A percentile compares a stretch with the other conserved stretches of the same genome.
Conservation (phyloP, 1,140 invertebrate genomes). For the Zaprionus vittiger region DNA sequence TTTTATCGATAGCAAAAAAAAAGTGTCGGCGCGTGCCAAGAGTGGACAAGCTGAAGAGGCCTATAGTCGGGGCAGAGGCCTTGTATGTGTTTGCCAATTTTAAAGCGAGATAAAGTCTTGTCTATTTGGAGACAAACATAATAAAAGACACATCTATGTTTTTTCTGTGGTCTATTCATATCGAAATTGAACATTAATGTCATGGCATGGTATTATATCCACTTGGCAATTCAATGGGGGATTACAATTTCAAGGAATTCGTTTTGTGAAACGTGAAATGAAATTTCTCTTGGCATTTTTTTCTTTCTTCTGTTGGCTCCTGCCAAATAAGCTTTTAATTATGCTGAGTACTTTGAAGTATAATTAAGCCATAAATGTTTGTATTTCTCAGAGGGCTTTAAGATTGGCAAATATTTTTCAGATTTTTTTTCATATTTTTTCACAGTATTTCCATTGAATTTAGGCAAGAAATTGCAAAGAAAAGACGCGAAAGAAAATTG, state of each 20-base stretch:
- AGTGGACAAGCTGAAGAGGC: neutral
- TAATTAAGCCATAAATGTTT: neutral
- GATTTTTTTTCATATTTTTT: neutral
- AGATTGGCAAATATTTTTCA: neutral
- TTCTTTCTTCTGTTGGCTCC: neutral
- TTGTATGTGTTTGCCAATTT: neutral
- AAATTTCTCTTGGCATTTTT: neutral
- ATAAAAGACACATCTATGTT: neutral
- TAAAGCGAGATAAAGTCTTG: neutral
- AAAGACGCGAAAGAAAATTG: neutral
- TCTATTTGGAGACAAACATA: neutral
- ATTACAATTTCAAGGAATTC: constrained; percentile 21
- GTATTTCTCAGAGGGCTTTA: neutral
- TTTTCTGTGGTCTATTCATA: neutral
- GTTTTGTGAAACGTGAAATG: constrained; percentile 1
- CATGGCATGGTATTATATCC: neutral
- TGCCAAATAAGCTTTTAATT: constrained; percentile 3
- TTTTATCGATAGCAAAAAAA: constrained; percentile 35
- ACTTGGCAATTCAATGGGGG: neutral
- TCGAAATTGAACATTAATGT: constrained; percentile 6
- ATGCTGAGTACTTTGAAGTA: constrained; percentile 22
- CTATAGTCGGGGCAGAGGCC: neutral
- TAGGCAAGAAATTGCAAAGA: neutral
- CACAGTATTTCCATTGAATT: neutral
- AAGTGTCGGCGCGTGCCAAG: neutral